Evolutionary conservation across 2,113 vertebrate genomes (phyloP).

Genomic region (Physeter macrocephalus): DNA sequence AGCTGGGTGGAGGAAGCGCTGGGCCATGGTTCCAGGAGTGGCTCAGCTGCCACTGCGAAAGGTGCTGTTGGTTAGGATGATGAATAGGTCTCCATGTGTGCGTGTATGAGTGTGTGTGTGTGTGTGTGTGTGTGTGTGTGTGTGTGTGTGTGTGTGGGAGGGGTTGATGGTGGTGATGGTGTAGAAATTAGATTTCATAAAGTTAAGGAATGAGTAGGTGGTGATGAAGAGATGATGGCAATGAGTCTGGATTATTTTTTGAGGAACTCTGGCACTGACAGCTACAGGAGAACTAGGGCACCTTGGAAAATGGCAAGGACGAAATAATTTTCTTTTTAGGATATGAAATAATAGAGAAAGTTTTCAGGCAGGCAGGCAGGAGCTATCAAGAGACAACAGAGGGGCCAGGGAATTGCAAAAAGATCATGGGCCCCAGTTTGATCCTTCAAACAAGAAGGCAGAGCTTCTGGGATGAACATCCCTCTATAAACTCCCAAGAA

Average conservation of each 20-base stretch:
- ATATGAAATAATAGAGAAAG: not conserved
- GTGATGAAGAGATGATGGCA: too few relatives aligned
- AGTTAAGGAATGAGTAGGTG: not conserved
- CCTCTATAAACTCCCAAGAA: not conserved
- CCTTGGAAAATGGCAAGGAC: not conserved
- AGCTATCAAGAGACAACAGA: not conserved
- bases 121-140: too few relatives aligned
- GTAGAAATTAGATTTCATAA: not conserved
- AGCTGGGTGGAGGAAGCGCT: too few relatives aligned
- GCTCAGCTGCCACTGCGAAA: rapidly evolving
- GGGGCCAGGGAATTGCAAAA: not conserved
- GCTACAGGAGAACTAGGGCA: not conserved
- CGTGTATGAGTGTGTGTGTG: not conserved
- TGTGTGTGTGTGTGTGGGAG: rapidly evolving
- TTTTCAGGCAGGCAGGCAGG: not conserved
- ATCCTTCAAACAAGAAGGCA: not conserved
- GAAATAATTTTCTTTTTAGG: not conserved
- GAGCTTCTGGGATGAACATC: not conserved
- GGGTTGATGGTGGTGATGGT: not conserved
- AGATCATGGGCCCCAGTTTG: not conserved
- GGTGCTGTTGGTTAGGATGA: not conserved
- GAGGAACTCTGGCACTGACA: not conserved
- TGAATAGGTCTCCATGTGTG: not conserved
- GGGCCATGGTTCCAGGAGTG: not conserved
- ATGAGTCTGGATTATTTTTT: not conserved